Evolutionary conservation across 2,113 vertebrate species (phyloP), one percentile per base, ranked within the genome.

Genomic region (Macaca mulatta): DNA sequence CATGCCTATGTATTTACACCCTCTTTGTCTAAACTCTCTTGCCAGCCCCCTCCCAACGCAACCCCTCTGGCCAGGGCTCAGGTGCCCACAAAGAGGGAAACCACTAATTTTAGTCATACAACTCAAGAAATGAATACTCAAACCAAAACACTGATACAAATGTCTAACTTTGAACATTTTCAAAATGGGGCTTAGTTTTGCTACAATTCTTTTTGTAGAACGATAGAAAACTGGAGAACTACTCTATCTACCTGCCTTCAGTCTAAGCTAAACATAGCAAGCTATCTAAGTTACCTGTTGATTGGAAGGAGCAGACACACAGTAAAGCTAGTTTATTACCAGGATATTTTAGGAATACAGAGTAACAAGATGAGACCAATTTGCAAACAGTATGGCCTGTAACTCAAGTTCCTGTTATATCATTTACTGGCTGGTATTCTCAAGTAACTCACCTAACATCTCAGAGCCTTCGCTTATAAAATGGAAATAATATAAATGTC

Each of bases 121-220:
- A 61, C 32, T 57, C 72, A 93, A 91, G 67, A 95, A 96, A 94
- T 32, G 14, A 87, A 84, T n/a, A 89, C 81, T 88, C 32, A 90
- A 92, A 72, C 57, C 35, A 57, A 95, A 92, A 83, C 52, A n/a
- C 32, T 64, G 22, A 27, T 13, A 82, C 45, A 8, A 17, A 25
- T 55, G 8, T 57, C 84, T 61, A 86, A 55, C 69, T 96, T 78
- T 35, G 25, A 75, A 84, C 74, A 43, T 50, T 81, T 90, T 85
- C 50, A 88, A 87, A 38, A 81, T 18, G 32, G 2, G 3, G 4
- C 3, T 93, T 90, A 57, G 35, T 94, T 93, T 90, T 90, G 23
- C 67, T 70, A n/a, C 77, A 52, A 82, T 55, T 79, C 50, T 35
- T 55, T 67, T 96, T 94, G 52, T 40, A 81, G 35, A 91, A 64